Conservation (phyloP, 2,113 vertebrate species). For the Haemorhous mexicanus region DNA sequence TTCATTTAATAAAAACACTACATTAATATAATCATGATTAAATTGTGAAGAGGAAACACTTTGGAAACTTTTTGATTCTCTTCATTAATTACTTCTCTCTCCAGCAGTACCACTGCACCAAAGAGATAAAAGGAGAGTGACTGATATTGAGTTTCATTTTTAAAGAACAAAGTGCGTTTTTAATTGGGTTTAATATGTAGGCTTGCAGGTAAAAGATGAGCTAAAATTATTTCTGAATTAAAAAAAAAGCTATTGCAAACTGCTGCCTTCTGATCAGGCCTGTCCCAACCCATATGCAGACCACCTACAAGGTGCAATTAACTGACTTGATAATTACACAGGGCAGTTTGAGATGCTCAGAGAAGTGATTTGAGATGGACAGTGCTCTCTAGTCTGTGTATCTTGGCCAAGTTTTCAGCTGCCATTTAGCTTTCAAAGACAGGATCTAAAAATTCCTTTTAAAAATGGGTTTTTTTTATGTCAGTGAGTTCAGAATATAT, state of each 20-base stretch:
- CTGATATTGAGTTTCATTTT: background rate
- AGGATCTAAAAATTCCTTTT: background rate
- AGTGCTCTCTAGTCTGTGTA: background rate
- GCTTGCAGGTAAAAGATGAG: background rate
- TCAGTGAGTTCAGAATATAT: background rate
- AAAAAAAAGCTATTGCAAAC: background rate
- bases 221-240: background rate
- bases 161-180: background rate
- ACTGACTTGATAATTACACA: background rate
- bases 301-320: background rate
- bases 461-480: background rate
- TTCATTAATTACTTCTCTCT: conserved; percentile 32
- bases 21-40: conserved; percentile 41
- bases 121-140: conserved; percentile 21
- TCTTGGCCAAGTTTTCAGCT: background rate
- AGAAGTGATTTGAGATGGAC: background rate
- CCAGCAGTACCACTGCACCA: background rate
- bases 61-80: conserved; percentile 10
- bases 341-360: background rate
- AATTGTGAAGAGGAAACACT: conserved; percentile 40
- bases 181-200: background rate
- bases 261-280: background rate
- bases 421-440: background rate
- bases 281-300: background rate
- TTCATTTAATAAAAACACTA: conserved; percentile 45